Evolutionary conservation across 2,797 vertebrate genomes (phyloP).

Genomic region (Luscinia megarhynchos): DNA sequence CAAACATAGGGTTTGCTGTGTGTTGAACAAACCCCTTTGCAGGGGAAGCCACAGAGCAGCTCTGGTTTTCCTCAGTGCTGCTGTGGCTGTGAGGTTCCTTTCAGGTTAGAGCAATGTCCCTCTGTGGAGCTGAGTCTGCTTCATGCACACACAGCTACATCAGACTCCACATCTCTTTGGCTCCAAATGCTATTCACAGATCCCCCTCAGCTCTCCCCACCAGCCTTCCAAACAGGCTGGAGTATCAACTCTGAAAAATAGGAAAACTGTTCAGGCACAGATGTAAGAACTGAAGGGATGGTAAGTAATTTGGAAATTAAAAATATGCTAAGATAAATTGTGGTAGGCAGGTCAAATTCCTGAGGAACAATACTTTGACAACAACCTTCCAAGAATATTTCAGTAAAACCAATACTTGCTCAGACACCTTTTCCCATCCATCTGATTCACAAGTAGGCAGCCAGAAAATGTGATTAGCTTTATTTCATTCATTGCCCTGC

Average conservation of each 20-base stretch:
- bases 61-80: neutral
- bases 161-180: neutral
- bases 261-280: neutral
- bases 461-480: neutral
- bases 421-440: neutral
- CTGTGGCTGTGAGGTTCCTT: neutral
- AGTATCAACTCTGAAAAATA: neutral
- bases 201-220: neutral
- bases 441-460: neutral
- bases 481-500: neutral
- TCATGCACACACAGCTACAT: neutral
- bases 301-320: neutral
- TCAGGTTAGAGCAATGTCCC: neutral
- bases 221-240: neutral
- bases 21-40: neutral
- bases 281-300: neutral
- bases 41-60: neutral
- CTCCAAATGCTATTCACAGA: neutral
- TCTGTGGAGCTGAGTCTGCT: neutral
- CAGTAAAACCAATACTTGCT: neutral
- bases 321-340: neutral
- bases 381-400: neutral
- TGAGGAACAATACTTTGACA: neutral
- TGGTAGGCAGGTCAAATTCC: neutral
- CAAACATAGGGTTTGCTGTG: fast-evolving